Base-by-base conservation (phyloP, 2,888 invertebrate genomes). In the Trisateles emortualis region DNA sequence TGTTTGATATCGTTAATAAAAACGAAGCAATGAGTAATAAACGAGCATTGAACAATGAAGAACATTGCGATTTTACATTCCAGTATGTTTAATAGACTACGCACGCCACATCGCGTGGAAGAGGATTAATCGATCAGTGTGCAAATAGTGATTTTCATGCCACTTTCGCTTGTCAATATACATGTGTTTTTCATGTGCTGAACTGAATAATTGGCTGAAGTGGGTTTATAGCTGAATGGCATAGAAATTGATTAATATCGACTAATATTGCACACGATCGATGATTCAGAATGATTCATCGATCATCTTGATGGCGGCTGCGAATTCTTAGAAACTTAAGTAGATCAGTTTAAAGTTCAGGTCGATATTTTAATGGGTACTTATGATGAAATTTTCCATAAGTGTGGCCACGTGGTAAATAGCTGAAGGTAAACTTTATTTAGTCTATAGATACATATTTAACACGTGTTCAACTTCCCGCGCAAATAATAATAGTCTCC, bases 81-180 rank as follows among this genome's bases (percentile, higher is more conserved):
- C 72, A 64, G 64, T 68, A 73, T 75, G 64, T 70, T 71, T 70
- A 63, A 59, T 42, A 47, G 36, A 45, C 36, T 39, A 49, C 53
- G 53, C 89, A 88, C 86, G 88, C 79, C 59, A 87, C 43, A 57
- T 87, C 60, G 88, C 89, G 84, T 88, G 88, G 59, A 57, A 74
- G 70, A 77, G 29, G 29, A 78, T 71, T 74, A 74, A 77, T 72
- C 73, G 64, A 79, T 80, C 81, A 76, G 67, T 76, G 68, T 72
- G 74, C 74, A 78, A 82, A 78, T 71, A 74, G 63, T 71, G 69
- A 74, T 79, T 78, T 77, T 78, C 70, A 73, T 66, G 65, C 71
- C 59, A 84, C 87, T 87, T 86, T 87, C 87, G 78, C 84, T 81
- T 78, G 79, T 80, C 81, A 79, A 63, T 51, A 50, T 60, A 67